These are phyloP conservation scores for Caprella mutica DNA, from an alignment of 2,888 invertebrate genomes.

Conservation along the genomic window DNA sequence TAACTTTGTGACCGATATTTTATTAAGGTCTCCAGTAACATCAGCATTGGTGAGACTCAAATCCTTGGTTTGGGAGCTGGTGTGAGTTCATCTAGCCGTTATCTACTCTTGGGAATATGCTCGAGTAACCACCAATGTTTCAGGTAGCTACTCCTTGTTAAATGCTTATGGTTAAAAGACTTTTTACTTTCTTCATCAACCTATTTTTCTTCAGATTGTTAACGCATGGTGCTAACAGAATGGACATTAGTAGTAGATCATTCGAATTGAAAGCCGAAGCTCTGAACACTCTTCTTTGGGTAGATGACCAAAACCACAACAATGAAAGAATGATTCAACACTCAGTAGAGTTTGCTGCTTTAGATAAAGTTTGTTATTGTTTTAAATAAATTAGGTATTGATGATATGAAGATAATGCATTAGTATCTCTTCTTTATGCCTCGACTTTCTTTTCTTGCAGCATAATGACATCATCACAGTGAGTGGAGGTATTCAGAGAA, in stretches of 20 bases:
- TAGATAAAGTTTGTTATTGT: not conserved
- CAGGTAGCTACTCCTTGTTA: no score
- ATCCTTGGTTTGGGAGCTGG: not conserved
- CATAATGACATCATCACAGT: not conserved
- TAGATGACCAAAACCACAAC: not conserved
- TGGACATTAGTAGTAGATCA: not conserved
- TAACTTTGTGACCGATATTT: no score
- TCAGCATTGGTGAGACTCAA: not conserved
- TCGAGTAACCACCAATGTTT: not conserved
- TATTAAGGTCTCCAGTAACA: not conserved
- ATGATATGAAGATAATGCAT: not conserved
- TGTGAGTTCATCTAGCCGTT: not conserved
- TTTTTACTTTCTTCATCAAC: no score
- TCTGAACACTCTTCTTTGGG: slow-evolving; percentile 6
- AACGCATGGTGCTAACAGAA: not conserved
- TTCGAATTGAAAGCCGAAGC: not conserved
- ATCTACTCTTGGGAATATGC: slow-evolving; percentile 1
- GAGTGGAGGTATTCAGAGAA: slow-evolving; percentile 1
- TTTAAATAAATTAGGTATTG: not conserved
- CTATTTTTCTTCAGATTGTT: no score
- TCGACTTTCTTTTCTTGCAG: not conserved
- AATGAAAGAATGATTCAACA: not conserved
- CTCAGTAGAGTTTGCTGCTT: not conserved
- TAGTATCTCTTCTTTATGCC: not conserved
- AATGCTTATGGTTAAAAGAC: no score